phyloP scores from a whole-genome alignment of 2,113 vertebrate genomes.

The Corynorhinus townsendii region DNA sequence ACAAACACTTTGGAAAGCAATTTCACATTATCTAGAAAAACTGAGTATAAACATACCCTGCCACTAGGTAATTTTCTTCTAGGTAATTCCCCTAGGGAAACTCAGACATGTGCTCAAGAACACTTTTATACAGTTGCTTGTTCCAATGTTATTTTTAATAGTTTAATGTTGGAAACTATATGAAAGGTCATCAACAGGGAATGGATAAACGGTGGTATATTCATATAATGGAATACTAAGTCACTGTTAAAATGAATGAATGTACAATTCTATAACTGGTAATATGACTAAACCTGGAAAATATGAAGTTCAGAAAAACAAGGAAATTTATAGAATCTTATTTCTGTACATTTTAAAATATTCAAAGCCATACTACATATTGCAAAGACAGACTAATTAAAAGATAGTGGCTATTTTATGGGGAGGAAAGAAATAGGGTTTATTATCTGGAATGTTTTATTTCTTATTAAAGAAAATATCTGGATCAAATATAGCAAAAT shows the following conservation, averaged over 20 bases:
- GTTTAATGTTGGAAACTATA: neutral
- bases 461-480: constrained; percentile 1
- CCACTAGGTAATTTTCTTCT: neutral
- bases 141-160: neutral
- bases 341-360: neutral
- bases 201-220: neutral
- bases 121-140: neutral
- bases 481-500: neutral
- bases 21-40: neutral
- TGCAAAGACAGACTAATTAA: neutral
- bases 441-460: neutral
- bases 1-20: neutral
- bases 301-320: neutral
- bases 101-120: neutral
- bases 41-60: neutral
- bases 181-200: neutral
- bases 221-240: neutral
- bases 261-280: neutral
- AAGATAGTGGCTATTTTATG: neutral
- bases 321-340: neutral
- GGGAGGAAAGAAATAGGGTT: neutral
- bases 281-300: neutral
- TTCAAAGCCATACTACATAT: neutral
- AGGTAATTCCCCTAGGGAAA: neutral
- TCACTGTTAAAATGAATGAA: neutral